phyloP scores from a whole-genome alignment of 1,140 invertebrate genomes.

The Mizuhopecten yessoensis region DNA sequence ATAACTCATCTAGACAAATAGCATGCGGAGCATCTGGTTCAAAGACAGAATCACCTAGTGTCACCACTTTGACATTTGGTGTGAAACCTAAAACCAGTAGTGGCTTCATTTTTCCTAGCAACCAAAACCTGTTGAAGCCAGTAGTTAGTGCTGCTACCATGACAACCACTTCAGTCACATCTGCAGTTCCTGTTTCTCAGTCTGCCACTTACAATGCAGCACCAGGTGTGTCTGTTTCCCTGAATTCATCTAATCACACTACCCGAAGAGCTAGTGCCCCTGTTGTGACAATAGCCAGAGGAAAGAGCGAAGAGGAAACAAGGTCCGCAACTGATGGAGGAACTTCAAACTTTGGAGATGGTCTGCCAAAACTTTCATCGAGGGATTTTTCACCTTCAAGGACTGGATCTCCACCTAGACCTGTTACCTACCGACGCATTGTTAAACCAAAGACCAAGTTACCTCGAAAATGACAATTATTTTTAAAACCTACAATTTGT shows the following conservation, averaged over 20 bases:
- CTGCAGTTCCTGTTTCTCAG: not conserved
- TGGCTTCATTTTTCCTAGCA: not conserved
- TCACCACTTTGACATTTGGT: conserved; percentile 26
- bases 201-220: not conserved
- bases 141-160: not conserved
- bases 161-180: not conserved
- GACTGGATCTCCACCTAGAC: not conserved
- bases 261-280: not conserved
- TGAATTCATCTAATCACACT: not conserved
- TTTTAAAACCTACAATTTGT: no score
- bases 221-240: not conserved
- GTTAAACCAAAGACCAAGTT: not conserved
- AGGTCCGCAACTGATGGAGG: not conserved
- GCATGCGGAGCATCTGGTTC: not conserved
- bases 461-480: not conserved
- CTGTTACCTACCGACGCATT: not conserved
- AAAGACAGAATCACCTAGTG: not conserved
- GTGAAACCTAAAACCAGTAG: not conserved
- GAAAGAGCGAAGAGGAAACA: not conserved
- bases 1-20: not conserved
- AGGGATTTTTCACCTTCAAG: conserved; percentile 25
- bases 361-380: not conserved
- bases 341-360: not conserved
- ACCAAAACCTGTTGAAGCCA: not conserved
- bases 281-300: not conserved